Evolutionary conservation across 2,797 vertebrate genomes (phyloP).

Genomic region (Rhinella marina): DNA sequence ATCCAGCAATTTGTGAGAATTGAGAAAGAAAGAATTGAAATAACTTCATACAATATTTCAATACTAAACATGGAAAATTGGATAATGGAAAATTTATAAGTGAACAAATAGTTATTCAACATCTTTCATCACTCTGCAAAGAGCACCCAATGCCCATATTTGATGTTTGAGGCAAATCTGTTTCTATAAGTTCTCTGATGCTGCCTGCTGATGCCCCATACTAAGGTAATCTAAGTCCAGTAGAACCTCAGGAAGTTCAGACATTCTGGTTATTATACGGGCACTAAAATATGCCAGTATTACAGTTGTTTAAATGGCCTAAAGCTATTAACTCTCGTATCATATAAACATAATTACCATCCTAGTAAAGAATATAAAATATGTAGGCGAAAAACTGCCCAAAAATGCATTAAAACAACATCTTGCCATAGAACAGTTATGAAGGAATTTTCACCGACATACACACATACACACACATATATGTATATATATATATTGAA

Average conservation of each 20-base stretch:
- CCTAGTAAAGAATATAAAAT: no score
- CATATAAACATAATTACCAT: background rate
- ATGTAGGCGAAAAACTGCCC: background rate
- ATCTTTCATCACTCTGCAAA: background rate
- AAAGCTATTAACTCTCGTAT: background rate
- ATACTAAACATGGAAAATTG: background rate
- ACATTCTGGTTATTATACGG: background rate
- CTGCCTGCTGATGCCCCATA: background rate
- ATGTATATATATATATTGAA: no score
- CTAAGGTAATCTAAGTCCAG: background rate
- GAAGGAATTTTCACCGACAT: no score
- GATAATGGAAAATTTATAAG: background rate
- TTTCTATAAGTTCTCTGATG: background rate
- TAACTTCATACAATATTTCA: background rate
- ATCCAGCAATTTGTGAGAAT: background rate
- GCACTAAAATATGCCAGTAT: background rate
- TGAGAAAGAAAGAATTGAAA: background rate
- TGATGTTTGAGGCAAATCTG: background rate
- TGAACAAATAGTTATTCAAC: background rate
- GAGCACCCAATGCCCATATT: background rate
- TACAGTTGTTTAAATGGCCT: background rate
- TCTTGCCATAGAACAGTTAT: background rate
- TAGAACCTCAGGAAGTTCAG: background rate
- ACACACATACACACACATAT: no score
- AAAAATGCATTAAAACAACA: background rate